Base-by-base conservation (phyloP, 2,797 vertebrate genomes). In the Cygnus olor region DNA sequence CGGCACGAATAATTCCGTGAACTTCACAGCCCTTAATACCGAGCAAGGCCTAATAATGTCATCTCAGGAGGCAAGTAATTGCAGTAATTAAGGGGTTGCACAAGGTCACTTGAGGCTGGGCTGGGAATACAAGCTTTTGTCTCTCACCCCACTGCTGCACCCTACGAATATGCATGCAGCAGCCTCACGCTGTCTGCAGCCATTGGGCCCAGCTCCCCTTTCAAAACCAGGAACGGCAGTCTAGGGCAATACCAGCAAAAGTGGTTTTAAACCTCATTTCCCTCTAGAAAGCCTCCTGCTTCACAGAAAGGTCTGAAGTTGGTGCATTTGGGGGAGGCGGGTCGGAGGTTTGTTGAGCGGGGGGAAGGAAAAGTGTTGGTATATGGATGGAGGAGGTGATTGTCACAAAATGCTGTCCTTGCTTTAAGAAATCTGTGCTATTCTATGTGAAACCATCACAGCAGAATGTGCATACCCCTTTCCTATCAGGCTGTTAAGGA, bases 21-120 rank as follows among this genome's bases (percentile, higher is more conserved):
- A 96, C 94, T 96, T 95, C 96, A 89, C 90, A 97, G 95, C 90
- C 94, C 91, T 96, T 97, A 95, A 95, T 96, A 95, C 86, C 0
- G 6, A 90, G 91, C 93, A 72, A 32, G 12, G 95, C 93, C 94
- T 96, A 96, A 95, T 97, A 97, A 96, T 97, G 92, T 95, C 94
- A 96, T 96, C 94, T 97, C 95, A 95, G 95, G 95, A 96, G 95
- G 96, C 95, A 96, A 95, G 96, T 97, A 95, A 97, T 97, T 97
- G 95, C 91, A 96, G 94, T 97, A 97, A 97, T 96, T 97, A 97
- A 97, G 96, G 96, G 95, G 96, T 97, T 97, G 94, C 94, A 89
- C 96, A 93, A 96, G 96, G 96, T 97, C 96, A 97, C 91, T 94
- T 9, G 89, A 95, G 94, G 92, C 94, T 93, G 95, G 93, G 91